These are phyloP conservation scores for Drosophila anceps DNA, from an alignment of 2,888 invertebrate genomes.

Conservation along the genomic window DNA sequence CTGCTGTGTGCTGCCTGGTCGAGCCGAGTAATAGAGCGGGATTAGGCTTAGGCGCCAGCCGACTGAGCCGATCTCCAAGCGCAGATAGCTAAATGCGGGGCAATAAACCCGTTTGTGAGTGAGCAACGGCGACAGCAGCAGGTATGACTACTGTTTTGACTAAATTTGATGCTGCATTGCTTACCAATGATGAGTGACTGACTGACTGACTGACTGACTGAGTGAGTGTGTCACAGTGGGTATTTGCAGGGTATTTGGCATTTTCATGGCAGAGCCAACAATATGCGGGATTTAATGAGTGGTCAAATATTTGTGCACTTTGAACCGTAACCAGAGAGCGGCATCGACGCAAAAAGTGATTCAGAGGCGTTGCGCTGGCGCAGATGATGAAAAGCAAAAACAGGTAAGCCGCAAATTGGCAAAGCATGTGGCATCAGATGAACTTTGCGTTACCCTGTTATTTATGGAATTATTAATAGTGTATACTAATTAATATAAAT, in stretches of 20 bases:
- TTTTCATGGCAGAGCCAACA: slow-evolving; percentile 32
- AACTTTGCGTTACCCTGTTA: slow-evolving; percentile 14
- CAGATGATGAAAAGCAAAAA: slow-evolving; percentile 55
- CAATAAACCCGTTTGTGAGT: slow-evolving; percentile 51
- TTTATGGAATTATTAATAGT: neutral
- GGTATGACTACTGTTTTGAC: slow-evolving; percentile 53
- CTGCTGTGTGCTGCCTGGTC: slow-evolving; percentile 49
- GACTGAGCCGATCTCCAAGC: slow-evolving; percentile 37
- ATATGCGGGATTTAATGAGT: slow-evolving; percentile 43
- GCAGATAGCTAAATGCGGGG: slow-evolving; percentile 35
- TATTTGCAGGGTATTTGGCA: slow-evolving; percentile 11
- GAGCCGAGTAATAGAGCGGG: slow-evolving; percentile 46
- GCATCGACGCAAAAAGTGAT: slow-evolving; percentile 37
- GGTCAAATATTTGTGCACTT: slow-evolving; percentile 69
- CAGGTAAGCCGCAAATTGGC: slow-evolving; percentile 50
- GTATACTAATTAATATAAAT: neutral
- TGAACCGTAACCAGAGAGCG: slow-evolving; percentile 40
- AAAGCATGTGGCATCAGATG: neutral
- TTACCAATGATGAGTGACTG: slow-evolving; percentile 13
- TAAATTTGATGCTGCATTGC: slow-evolving; percentile 32
- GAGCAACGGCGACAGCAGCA: slow-evolving; percentile 11
- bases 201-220: slow-evolving; percentile 28
- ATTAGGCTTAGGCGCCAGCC: slow-evolving; percentile 50
- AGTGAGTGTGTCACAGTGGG: slow-evolving; percentile 21
- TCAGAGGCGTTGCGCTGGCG: slow-evolving; percentile 51